Evolutionary conservation across 2,113 vertebrate genomes (phyloP).

Genomic region (Aldabrachelys gigantea): DNA sequence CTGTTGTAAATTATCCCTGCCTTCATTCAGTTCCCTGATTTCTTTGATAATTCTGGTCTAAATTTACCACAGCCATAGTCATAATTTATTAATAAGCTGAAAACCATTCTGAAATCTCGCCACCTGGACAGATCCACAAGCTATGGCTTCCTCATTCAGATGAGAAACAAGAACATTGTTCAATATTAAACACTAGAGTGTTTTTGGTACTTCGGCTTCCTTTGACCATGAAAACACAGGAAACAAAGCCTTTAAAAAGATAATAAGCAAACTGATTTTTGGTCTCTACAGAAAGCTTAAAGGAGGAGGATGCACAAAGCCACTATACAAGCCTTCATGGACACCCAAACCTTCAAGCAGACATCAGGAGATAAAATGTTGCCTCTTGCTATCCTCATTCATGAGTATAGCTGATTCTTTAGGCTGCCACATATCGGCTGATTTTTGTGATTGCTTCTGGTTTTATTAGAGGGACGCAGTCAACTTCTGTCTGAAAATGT

Average conservation of each 20-base stretch:
- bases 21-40: not conserved
- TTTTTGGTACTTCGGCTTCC: constrained; percentile 34
- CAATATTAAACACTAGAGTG: constrained; percentile 52
- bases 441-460: not conserved
- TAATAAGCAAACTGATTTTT: constrained; percentile 43
- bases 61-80: not conserved
- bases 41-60: constrained; percentile 4
- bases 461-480: not conserved
- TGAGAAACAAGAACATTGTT: constrained; percentile 56
- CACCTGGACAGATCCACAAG: not conserved
- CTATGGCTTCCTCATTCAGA: constrained; percentile 12
- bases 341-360: constrained; percentile 1
- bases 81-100: not conserved
- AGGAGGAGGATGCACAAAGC: not conserved
- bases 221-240: constrained; percentile 6
- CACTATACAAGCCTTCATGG: not conserved
- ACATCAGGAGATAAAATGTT: constrained; percentile 14
- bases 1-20: not conserved
- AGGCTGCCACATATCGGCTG: not conserved
- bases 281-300: not conserved
- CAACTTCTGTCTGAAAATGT: not conserved
- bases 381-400: not conserved
- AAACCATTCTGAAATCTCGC: not conserved
- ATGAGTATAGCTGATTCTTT: not conserved
- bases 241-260: constrained; percentile 6